These are phyloP conservation scores for Scalopus aquaticus DNA, from an alignment of 2,113 vertebrate genomes.

Conservation along the genomic window DNA sequence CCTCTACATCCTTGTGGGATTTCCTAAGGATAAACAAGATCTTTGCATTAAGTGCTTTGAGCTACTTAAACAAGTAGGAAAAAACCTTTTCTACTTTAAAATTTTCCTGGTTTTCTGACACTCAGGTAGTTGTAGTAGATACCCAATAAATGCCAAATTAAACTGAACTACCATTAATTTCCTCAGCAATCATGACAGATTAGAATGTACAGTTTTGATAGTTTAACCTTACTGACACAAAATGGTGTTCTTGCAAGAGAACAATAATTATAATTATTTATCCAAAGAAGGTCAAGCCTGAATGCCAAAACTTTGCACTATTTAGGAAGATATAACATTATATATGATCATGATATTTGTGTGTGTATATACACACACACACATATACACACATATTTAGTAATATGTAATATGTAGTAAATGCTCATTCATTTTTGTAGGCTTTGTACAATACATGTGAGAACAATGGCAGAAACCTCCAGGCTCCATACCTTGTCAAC, in stretches of 20 bases:
- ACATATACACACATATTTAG: too few species aligned
- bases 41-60: background rate
- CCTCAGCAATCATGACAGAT: background rate
- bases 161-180: background rate
- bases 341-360: background rate
- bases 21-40: background rate
- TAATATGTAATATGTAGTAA: background rate
- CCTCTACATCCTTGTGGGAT: conserved; percentile 3
- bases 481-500: background rate
- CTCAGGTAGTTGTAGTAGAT: background rate
- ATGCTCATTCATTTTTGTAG: background rate
- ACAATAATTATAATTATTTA: conserved; percentile 21
- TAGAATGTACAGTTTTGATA: background rate
- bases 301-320: background rate
- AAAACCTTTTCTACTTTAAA: background rate
- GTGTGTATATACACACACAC: too few species aligned
- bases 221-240: background rate
- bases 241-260: background rate
- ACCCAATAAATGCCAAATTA: background rate
- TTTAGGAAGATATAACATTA: background rate
- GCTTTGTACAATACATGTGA: background rate
- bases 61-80: background rate
- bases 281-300: background rate
- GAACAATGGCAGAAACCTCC: background rate
- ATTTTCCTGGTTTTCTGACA: background rate